A percentile compares a stretch with the other conserved stretches of the same genome.
phyloP scores from a whole-genome alignment of 2,113 vertebrate species.

The Anhinga anhinga region DNA sequence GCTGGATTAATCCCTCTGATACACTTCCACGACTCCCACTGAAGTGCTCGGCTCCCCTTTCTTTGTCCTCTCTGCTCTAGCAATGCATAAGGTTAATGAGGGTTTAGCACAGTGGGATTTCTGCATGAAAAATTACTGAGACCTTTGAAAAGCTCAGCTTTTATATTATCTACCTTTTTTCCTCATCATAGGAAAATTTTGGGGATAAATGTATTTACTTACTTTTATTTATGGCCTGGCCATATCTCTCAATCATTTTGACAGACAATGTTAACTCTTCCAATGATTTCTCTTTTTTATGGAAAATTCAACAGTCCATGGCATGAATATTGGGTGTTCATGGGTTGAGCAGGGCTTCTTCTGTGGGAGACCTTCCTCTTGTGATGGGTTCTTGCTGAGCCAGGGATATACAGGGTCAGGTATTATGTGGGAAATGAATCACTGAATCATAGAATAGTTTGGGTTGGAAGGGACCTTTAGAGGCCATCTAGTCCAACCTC shows the following conservation, averaged over 20 bases:
- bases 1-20: not conserved
- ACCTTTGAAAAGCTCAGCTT: not conserved
- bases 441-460: too few relatives aligned
- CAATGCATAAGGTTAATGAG: not conserved
- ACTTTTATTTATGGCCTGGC: not conserved
- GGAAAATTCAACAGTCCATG: not conserved
- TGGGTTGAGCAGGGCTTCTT: not conserved
- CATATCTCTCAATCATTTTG: not conserved
- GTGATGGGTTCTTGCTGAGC: not conserved
- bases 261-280: not conserved
- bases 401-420: not conserved
- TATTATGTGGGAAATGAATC: not conserved
- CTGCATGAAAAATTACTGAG: not conserved
- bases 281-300: not conserved
- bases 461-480: too few relatives aligned
- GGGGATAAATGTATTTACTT: not conserved
- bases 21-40: not conserved
- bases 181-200: not conserved
- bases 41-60: not conserved
- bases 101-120: not conserved
- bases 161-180: not conserved
- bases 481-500: too few relatives aligned
- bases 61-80: not conserved
- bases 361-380: not conserved
- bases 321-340: not conserved